phyloP scores from a whole-genome alignment of 2,888 invertebrate genomes.

The Cryptocephalus moraei region DNA sequence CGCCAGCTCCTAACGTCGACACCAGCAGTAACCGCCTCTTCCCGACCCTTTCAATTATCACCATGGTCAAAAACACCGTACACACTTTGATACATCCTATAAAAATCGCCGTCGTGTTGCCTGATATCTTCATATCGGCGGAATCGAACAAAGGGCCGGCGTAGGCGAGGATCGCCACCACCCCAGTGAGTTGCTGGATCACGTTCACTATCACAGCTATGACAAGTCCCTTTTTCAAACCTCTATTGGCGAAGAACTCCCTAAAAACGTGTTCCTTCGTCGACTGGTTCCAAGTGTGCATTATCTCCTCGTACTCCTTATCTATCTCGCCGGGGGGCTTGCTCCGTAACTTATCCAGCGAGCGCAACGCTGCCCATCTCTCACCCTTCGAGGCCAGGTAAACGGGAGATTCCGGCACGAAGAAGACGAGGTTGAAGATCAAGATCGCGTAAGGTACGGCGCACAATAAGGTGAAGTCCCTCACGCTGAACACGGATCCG shows the following conservation, averaged over 20 bases:
- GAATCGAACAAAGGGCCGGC: conserved; percentile 6
- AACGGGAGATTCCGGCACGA: conserved; percentile 7
- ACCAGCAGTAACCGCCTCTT: conserved; percentile 56
- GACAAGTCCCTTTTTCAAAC: neutral
- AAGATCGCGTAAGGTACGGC: neutral
- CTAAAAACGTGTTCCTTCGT: neutral
- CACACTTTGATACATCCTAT: conserved; percentile 45
- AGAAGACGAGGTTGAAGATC: neutral
- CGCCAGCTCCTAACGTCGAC: conserved; percentile 52
- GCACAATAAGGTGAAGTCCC: conserved; percentile 3
- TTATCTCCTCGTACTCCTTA: neutral
- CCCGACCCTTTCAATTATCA: conserved; percentile 67
- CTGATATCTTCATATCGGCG: conserved; percentile 3
- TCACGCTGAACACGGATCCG: conserved; percentile 4
- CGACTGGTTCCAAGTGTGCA: neutral
- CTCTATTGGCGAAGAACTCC: neutral
- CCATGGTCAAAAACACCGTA: conserved; percentile 54
- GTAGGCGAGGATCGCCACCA: conserved; percentile 3
- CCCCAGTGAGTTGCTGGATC: conserved; percentile 5
- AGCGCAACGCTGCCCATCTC: neutral
- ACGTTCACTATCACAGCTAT: conserved; percentile 1
- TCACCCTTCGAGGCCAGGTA: neutral
- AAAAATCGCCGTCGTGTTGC: conserved; percentile 4
- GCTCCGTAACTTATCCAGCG: conserved; percentile 4
- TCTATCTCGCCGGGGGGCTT: conserved; percentile 3